Percentiles rank a stretch among this genome's conserved stretches.
phyloP scores from a whole-genome alignment of 2,113 vertebrate genomes.

The Sinocyclocheilus anophthalmus region DNA sequence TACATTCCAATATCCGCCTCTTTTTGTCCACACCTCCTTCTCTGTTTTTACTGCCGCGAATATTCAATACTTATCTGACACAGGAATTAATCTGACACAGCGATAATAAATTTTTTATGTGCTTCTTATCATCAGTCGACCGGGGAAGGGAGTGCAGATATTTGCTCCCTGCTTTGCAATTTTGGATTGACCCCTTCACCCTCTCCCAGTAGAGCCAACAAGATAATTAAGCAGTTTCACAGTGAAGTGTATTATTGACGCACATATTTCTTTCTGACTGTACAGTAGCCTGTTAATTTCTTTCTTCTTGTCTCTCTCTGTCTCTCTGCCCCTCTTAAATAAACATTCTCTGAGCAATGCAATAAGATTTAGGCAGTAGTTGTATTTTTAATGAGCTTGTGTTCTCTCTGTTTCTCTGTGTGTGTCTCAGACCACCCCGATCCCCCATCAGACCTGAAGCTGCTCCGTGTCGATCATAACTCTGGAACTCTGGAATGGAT shows the following conservation, averaged over 20 bases:
- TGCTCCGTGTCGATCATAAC: constrained; percentile 67
- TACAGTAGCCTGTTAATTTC: not conserved
- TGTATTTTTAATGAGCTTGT: not conserved
- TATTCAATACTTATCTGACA: no score
- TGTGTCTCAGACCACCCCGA: constrained; percentile 78
- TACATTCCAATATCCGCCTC: constrained; percentile 68
- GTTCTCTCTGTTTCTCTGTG: not conserved
- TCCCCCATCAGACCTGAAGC: constrained; percentile 75
- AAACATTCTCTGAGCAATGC: constrained; percentile 65
- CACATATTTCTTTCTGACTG: not conserved
- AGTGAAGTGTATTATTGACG: not conserved
- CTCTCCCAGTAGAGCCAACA: not conserved
- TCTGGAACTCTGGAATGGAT: constrained; percentile 86
- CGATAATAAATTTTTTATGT: constrained; percentile 72
- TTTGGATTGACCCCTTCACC: constrained; percentile 31
- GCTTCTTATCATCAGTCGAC: constrained; percentile 68
- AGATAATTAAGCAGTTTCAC: constrained; percentile 6
- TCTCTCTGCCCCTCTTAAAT: not conserved
- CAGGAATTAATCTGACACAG: constrained; percentile 72
- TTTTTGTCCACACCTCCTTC: constrained; percentile 57
- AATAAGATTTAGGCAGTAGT: constrained; percentile 47
- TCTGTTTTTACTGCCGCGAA: constrained; percentile 64
- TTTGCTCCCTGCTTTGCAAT: not conserved
- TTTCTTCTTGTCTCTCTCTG: not conserved
- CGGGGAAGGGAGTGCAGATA: constrained; percentile 44